Evolutionary conservation across 2,113 vertebrate species (phyloP).

Genomic region (Bambusicola thoracicus): DNA sequence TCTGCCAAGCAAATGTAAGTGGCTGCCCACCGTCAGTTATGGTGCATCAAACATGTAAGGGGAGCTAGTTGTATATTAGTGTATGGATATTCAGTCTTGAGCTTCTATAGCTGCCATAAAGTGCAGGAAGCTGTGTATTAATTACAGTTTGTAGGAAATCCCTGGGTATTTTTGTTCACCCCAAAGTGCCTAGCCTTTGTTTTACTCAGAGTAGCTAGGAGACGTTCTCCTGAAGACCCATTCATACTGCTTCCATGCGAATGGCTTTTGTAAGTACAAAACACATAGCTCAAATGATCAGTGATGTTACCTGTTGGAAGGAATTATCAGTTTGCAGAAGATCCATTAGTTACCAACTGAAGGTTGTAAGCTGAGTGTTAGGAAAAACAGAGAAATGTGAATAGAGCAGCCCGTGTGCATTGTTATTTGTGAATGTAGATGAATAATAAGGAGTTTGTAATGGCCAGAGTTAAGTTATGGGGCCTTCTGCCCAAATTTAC

Average conservation of each 20-base stretch:
- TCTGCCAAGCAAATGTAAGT: background rate
- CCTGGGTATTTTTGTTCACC: background rate
- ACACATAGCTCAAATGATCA: background rate
- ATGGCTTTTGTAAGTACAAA: background rate
- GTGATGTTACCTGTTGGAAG: background rate
- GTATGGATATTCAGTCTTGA: background rate
- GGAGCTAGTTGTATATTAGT: background rate
- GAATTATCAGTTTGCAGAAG: background rate
- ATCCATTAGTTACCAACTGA: background rate
- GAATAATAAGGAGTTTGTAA: background rate
- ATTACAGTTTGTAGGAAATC: slow-evolving; percentile 7
- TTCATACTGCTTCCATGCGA: background rate
- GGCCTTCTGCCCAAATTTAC: background rate
- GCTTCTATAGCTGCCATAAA: background rate
- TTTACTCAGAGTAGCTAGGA: background rate
- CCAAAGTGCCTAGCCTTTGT: background rate
- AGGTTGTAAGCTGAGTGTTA: background rate
- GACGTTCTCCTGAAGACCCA: background rate
- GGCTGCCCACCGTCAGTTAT: background rate
- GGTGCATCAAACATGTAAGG: background rate
- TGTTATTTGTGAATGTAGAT: background rate
- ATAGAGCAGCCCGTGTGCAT: background rate
- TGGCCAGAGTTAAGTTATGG: background rate
- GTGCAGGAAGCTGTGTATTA: background rate
- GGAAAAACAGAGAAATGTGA: background rate